Evolutionary conservation across 1,140 invertebrate genomes (phyloP), one percentile per base, ranked within the genome.

Genomic region (Drosophila subpulchrella): DNA sequence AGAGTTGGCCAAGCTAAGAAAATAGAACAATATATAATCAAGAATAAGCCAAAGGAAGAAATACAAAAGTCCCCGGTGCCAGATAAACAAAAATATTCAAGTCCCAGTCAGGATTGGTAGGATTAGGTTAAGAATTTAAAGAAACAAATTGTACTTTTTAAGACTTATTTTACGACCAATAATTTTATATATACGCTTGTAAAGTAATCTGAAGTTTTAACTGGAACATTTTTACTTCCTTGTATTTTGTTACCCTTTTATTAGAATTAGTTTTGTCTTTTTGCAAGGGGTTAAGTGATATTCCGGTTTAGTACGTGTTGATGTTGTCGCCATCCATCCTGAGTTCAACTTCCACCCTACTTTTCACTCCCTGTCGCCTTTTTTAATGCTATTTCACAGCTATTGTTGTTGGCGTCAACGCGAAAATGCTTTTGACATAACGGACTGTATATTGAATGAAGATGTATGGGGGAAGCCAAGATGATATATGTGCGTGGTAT

Each of bases 371-470:
- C 27, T 47, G 24, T 50, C 54, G 38, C 36, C 27, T 27, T 78
- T 81, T 68, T 63, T 77, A 82, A 79, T 82, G 73, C 62, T 78
- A 77, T 85, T 77, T 85, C 55, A 53, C 65, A 75, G 72, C 41
- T 75, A 38, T 72, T 60, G 57, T 61, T 63, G 71, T 66, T 67
- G 70, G 32, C 61, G 70, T 61, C 78, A 82, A 70, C 75, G 78
- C 55, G 79, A 82, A 76, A 86, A 82, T 65, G 48, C 59, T 59
- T 56, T 55, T 17, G 30, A 53, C 53, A 61, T 63, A 48, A 13
- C 62, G 50, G 47, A 61, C 73, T 75, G 59, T 58, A 48, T 78
- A 70, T 75, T 78, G 68, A 78, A 82, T 86, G 82, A 78, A 85
- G 82, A 85, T 82, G 65, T 71, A 81, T 78, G 60, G 27, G 55